Evolutionary conservation across 1,140 invertebrate species (phyloP).

Genomic region (Drosophila ogumai): DNA sequence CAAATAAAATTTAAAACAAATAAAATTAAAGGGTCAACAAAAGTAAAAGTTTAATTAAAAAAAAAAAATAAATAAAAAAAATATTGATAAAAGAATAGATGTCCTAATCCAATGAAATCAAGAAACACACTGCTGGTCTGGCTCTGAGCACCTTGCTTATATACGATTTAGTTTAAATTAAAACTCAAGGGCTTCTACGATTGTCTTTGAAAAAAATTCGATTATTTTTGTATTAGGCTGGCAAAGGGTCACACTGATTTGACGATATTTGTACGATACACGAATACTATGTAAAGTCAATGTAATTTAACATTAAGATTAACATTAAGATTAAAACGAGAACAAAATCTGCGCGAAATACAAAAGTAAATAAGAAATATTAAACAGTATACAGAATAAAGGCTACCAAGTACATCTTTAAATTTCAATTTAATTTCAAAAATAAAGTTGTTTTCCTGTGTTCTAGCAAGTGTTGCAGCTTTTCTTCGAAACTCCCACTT

Average conservation of each 20-base stretch:
- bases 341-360: too few species aligned
- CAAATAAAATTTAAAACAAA: too few species aligned
- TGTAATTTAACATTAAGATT: too few species aligned
- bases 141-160: background rate
- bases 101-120: background rate
- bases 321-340: background rate
- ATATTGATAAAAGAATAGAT: too few species aligned
- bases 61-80: too few species aligned
- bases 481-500: slow-evolving; percentile 5
- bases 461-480: slow-evolving; percentile 18
- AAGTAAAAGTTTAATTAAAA: too few species aligned
- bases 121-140: background rate
- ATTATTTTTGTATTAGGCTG: too few species aligned
- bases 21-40: too few species aligned
- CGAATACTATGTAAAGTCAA: too few species aligned
- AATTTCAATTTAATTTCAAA: background rate
- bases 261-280: too few species aligned
- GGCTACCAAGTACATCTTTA: background rate
- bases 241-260: too few species aligned
- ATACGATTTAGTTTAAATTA: background rate
- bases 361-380: background rate
- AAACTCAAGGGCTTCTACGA: background rate
- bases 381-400: background rate
- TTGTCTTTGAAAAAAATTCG: background rate
- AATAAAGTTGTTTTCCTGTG: background rate